Percentiles rank a stretch among this genome's conserved stretches.
These are phyloP conservation scores for Lycaena phlaeas DNA, from an alignment of 2,888 invertebrate genomes.

Conservation along the genomic window DNA sequence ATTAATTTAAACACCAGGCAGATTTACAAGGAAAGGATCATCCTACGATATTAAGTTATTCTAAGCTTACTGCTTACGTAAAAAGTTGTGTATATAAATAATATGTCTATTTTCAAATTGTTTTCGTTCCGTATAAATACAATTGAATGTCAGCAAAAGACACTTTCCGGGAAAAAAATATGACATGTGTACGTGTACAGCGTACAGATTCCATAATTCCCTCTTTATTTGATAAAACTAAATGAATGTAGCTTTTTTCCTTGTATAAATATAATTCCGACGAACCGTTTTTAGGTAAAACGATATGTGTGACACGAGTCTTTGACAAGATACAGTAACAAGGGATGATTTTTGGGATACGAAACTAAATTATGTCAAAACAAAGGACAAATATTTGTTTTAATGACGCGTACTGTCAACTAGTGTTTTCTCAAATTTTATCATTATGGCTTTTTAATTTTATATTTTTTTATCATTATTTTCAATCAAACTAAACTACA, in stretches of 20 bases:
- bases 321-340: not conserved
- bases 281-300: not conserved
- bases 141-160: constrained; percentile 1
- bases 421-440: too few species aligned
- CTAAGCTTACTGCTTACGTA: too few species aligned
- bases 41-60: too few species aligned
- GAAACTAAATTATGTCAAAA: not conserved
- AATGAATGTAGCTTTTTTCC: constrained; percentile 2
- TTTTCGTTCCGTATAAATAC: too few species aligned
- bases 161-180: constrained; percentile 5
- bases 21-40: too few species aligned
- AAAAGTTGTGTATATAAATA: too few species aligned
- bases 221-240: constrained; percentile 4
- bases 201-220: constrained; percentile 6
- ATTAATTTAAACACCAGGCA: too few species aligned
- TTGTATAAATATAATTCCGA: not conserved
- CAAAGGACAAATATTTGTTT: not conserved
- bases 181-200: not conserved
- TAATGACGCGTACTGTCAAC: too few species aligned
- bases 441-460: too few species aligned
- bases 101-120: too few species aligned
- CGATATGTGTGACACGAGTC: not conserved
- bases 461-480: too few species aligned
- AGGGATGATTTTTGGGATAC: not conserved
- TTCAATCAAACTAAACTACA: too few species aligned